Conservation (phyloP, 1,140 invertebrate species). For the Venturia canescens region DNA sequence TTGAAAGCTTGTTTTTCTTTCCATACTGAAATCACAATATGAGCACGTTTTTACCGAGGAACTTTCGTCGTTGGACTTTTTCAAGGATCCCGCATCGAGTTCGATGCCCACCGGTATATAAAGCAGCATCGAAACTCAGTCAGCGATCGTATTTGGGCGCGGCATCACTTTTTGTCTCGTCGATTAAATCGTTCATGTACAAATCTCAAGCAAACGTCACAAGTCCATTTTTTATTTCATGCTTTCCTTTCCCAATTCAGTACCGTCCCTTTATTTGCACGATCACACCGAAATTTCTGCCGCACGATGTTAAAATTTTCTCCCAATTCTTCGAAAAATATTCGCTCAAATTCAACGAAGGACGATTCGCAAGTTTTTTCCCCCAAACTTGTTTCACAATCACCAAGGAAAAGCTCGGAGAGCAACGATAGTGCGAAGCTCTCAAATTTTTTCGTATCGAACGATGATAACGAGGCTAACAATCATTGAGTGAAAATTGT, state of each 20-base stretch:
- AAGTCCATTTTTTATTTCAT: too few species aligned
- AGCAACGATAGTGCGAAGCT: too few species aligned
- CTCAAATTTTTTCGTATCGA: not conserved
- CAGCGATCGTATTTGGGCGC: constrained; percentile 9
- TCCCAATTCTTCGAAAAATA: too few species aligned
- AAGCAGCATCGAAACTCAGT: constrained; percentile 14
- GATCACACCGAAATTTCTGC: too few species aligned
- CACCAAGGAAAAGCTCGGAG: too few species aligned
- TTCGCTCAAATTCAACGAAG: too few species aligned
- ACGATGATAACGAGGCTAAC: not conserved
- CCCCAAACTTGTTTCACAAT: too few species aligned
- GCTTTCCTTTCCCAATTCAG: too few species aligned
- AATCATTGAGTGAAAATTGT: not conserved
- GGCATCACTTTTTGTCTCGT: constrained; percentile 19
- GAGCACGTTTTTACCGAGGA: not conserved
- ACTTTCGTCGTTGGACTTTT: not conserved
- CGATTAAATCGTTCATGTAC: not conserved
- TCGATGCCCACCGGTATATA: not conserved
- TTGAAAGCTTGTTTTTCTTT: not conserved
- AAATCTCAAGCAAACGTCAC: not conserved
- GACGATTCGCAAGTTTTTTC: too few species aligned
- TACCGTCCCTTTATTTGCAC: too few species aligned
- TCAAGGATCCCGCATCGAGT: not conserved
- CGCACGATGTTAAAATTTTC: too few species aligned
- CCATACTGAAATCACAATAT: not conserved